Base-by-base conservation (phyloP, 2,888 invertebrate genomes). In the Arrhopalites spinosus region DNA sequence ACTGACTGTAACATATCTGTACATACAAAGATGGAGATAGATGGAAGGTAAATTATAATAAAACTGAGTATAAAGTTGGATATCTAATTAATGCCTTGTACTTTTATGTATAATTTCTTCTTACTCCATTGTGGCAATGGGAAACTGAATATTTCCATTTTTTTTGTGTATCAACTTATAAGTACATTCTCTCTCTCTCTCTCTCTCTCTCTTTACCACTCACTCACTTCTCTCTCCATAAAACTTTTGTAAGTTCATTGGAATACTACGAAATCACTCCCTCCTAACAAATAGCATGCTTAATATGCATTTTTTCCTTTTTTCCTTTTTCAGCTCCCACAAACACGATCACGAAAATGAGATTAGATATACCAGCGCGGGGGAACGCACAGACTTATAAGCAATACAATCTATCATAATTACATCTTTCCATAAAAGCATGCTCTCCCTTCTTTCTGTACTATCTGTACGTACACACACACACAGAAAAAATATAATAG, bases 311-410 rank as follows among this genome's bases (percentile, higher is more conserved):
- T 77, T 77, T 77, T 75, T 59, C 67, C 74, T 59, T 68, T 74
- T 72, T 75, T 73, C 69, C 73, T 75, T 77, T 75, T 77, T 73
- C 75, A 74, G 74, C 77, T 75, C 75, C 73, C 75, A 75, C 75
- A 75, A 78, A 71, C 73, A 75, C 75, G 77, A 80, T 80, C 80
- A 80, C 80, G 80, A 80, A 80, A 79, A 77, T 78, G 75, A 78
- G 80, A 79, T 79, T 80, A 79, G 71, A 36, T 59, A 50, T 66
- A 73, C 45, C 36, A 69, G 43, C 45, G 27, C 69, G 30, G 63
- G 45, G 63, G 36, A 20, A 63, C 23, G 67, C 23, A 69, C 59
- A 53, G 47, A 73, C 43, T 45, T 67, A 68, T 29, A 59, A 69
- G 45, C 59, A 47, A 63, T 50, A 72, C 73, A 69, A 71, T 77